phyloP scores from a whole-genome alignment of 2,888 invertebrate genomes.

The Candidula unifasciata region DNA sequence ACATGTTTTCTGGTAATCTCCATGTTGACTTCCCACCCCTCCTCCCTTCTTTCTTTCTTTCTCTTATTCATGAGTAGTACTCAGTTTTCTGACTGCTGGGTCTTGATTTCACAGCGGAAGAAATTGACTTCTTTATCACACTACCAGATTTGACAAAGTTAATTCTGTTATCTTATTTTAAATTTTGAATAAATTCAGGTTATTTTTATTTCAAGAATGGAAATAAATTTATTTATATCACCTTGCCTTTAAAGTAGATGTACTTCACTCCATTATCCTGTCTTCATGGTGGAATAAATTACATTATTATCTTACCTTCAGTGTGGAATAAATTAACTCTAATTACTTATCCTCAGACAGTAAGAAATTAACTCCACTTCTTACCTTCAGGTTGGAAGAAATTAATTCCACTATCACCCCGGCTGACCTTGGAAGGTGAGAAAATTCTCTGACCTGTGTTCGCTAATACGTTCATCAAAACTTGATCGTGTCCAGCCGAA shows the following conservation, averaged over 20 bases:
- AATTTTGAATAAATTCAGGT: no score
- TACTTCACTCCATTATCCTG: not conserved
- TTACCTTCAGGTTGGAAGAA: slow-evolving; percentile 24
- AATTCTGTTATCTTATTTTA: not conserved
- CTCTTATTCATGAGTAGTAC: no score
- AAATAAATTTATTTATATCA: no score
- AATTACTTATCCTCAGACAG: no score
- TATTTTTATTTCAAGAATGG: no score
- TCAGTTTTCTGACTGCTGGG: no score
- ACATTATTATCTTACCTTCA: not conserved
- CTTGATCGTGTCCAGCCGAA: not conserved
- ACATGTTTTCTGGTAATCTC: no score
- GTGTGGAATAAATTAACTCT: no score
- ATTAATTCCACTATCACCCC: slow-evolving; percentile 14
- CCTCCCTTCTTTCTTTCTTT: not conserved
- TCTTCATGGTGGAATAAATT: slow-evolving; percentile 33
- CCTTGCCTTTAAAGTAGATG: not conserved
- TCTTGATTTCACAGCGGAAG: not conserved
- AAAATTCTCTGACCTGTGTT: slow-evolving; percentile 5
- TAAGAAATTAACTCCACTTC: not conserved
- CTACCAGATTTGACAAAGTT: slow-evolving; percentile 32
- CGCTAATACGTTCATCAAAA: not conserved
- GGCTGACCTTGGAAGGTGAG: not conserved
- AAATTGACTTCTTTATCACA: not conserved
- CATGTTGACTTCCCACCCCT: not conserved